A percentile compares a stretch with the other conserved stretches of the same genome.
Conservation (phyloP, 2,888 invertebrate species). For the Rhyacophila evoluta region DNA sequence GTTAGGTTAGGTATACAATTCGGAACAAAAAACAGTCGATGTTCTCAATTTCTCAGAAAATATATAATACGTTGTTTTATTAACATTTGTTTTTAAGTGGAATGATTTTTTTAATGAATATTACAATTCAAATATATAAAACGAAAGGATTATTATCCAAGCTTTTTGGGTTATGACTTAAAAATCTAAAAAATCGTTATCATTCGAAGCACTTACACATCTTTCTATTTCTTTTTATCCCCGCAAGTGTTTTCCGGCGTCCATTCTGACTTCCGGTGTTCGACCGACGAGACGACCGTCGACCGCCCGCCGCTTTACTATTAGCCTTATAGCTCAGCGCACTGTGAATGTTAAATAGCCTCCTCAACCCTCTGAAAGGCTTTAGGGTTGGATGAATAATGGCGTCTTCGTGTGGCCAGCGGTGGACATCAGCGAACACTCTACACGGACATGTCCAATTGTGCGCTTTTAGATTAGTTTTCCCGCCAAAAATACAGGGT, state of each 20-base stretch:
- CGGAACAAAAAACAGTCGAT: no score
- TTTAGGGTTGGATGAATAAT: conserved; percentile 49
- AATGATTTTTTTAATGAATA: no score
- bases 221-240: conserved; percentile 2
- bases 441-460: conserved; percentile 12
- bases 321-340: conserved; percentile 52
- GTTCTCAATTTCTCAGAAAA: no score
- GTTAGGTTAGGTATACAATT: no score
- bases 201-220: not conserved
- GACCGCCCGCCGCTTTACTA: conserved; percentile 49
- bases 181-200: no score
- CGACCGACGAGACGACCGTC: conserved; percentile 48
- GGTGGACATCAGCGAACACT: conserved; percentile 25
- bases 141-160: no score
- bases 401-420: conserved; percentile 45
- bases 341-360: conserved; percentile 51
- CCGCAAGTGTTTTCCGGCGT: conserved; percentile 5
- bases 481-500: not conserved
- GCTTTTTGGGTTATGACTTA: no score
- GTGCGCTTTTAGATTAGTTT: conserved; percentile 1
- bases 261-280: conserved; percentile 25
- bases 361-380: conserved; percentile 35
- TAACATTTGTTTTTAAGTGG: no score
- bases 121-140: no score
- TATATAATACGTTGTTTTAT: no score